Evolutionary conservation across 2,797 vertebrate genomes (phyloP), one percentile per base, ranked within the genome.

Genomic region (Zalophus californianus): DNA sequence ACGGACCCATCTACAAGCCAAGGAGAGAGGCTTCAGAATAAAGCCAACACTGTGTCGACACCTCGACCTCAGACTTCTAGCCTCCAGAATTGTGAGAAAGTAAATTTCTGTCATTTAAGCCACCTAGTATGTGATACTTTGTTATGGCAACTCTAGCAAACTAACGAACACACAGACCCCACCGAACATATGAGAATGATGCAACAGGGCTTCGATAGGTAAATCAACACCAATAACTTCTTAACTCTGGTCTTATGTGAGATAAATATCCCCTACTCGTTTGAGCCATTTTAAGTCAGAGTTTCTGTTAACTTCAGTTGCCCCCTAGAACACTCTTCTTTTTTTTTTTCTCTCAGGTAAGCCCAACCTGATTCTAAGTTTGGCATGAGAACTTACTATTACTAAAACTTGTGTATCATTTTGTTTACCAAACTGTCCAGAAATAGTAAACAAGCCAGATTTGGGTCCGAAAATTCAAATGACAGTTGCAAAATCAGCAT

Each of bases 341-440:
- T 87, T 87, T 72, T 60, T 96, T 90, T 73, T 6, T 68, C 78
- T 68, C 62, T 3, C 14, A 86, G 38, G 7, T 77, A 23, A 92
- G 15, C 84, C 72, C 83, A 70, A 38, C 20, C 15, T 83, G 32
- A 90, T 41, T 78, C 38, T 73, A 10, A 52, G n/a, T 73, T 73
- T 44, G 25, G 20, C 25, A n/a, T 73, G 50, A 92, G n/a, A 82
- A 87, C 14, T n/a, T n/a, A 9, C 9, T 64, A 48, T 56, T 35
- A 44, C 11, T 18, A 68, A 97, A 80, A 82, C 23, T 54, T 68
- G n/a, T 62, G n/a, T 18, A 66, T 54, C 44, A 16, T 13, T 38
- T 79, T 48, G 5, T 11, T 79, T 78, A 29, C 13, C 15, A 89
- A 3, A 56, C 38, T 87, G 12, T 62, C 23, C 35, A 48, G 7